Conservation (phyloP, 53 echinoderm and acorn worm species). For the Zoroaster sp. region DNA sequence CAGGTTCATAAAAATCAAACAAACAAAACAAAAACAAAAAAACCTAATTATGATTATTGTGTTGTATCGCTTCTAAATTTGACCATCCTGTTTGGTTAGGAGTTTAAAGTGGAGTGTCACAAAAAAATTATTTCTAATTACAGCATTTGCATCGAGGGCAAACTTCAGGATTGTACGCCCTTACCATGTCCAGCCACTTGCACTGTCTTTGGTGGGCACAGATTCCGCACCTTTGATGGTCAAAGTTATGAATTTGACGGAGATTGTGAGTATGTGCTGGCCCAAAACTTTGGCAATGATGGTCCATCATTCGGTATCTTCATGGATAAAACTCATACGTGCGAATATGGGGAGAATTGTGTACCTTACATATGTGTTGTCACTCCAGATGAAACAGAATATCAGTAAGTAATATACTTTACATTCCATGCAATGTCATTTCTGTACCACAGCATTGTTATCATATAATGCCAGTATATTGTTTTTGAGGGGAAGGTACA, state of each 20-base stretch:
- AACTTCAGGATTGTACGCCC: not conserved
- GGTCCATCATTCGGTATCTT: not conserved
- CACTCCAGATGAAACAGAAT: not conserved
- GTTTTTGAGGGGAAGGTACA: too few relatives aligned
- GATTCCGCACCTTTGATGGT: constrained; percentile 55
- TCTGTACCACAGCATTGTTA: too few relatives aligned
- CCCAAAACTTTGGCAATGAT: not conserved
- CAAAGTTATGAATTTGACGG: not conserved
- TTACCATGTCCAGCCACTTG: constrained; percentile 4
- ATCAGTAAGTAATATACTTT: not conserved
- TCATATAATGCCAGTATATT: too few relatives aligned
- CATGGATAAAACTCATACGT: not conserved
- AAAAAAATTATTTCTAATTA: too few relatives aligned
- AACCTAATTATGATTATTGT: too few relatives aligned
- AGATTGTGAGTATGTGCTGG: not conserved
- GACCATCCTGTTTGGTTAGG: too few relatives aligned
- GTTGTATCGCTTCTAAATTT: too few relatives aligned
- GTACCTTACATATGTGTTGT: not conserved
- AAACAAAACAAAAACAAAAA: too few relatives aligned
- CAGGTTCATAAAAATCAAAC: too few relatives aligned
- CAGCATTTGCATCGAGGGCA: constrained; percentile 32
- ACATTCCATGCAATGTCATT: too few relatives aligned
- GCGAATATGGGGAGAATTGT: not conserved
- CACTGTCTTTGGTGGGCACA: not conserved
- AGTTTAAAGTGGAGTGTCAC: too few relatives aligned